phyloP scores from a whole-genome alignment of 2,888 invertebrate genomes.

The Halictus quadricinctus region DNA sequence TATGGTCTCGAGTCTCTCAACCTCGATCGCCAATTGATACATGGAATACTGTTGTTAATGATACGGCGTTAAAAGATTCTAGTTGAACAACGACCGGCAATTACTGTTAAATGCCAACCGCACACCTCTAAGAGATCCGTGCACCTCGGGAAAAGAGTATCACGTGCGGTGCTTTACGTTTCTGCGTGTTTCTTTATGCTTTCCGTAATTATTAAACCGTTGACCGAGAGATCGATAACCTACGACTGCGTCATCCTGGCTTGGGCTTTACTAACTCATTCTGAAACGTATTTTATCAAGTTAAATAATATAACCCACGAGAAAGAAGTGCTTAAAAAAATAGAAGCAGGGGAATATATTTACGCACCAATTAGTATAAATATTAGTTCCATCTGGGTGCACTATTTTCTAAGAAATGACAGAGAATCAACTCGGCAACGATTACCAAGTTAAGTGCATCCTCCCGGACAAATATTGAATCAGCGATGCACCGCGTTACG shows the following conservation, averaged over 20 bases:
- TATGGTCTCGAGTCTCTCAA: conserved; percentile 6
- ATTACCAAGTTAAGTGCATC: background rate
- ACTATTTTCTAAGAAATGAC: background rate
- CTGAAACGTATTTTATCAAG: too few species aligned
- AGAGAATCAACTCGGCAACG: background rate
- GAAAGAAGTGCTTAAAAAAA: too few species aligned
- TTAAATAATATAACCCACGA: too few species aligned
- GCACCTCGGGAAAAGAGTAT: conserved; percentile 19
- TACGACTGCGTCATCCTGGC: too few species aligned
- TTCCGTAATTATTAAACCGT: background rate
- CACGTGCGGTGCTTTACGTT: background rate
- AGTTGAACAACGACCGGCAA: background rate
- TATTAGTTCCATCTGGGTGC: background rate
- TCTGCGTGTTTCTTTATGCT: background rate
- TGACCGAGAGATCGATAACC: background rate
- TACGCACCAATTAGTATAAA: background rate
- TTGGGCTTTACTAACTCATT: background rate
- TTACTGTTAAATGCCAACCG: conserved; percentile 23
- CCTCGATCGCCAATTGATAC: background rate
- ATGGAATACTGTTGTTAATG: background rate
- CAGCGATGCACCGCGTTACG: background rate
- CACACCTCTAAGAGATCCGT: background rate
- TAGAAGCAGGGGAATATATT: background rate
- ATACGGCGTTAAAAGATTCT: conserved; percentile 7
- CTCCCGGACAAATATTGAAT: background rate